A percentile compares a stretch with the other conserved stretches of the same genome.
Evolutionary conservation across 2,113 vertebrate genomes (phyloP).

Genomic region (Anguilla japonica): DNA sequence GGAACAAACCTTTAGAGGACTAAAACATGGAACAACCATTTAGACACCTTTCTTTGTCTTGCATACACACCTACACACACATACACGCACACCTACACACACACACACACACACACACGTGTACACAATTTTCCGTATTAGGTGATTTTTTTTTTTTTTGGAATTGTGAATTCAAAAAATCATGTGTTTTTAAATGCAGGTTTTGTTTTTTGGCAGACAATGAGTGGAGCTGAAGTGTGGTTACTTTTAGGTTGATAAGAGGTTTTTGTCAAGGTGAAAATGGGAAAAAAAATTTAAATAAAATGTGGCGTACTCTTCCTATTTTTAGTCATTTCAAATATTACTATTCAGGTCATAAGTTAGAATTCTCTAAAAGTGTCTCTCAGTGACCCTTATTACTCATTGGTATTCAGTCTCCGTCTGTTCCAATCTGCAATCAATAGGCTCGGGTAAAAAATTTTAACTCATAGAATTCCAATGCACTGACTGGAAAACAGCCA

Average conservation of each 20-base stretch:
- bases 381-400: neutral
- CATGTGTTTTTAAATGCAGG: neutral
- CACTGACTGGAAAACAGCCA: neutral
- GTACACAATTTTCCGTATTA: neutral
- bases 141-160: neutral
- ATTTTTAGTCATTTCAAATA: neutral
- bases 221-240: neutral
- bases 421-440: neutral
- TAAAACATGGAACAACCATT: neutral
- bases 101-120: neutral
- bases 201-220: neutral
- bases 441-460: neutral
- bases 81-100: neutral
- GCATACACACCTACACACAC: neutral
- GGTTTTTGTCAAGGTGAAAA: neutral
- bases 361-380: neutral
- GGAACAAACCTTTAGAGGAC: neutral
- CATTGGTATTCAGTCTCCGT: neutral
- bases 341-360: neutral
- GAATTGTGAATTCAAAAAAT: neutral
- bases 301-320: neutral
- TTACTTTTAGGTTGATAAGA: neutral
- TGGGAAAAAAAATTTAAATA: neutral
- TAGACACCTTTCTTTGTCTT: neutral
- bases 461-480: neutral